Conservation (phyloP, 2,113 vertebrate genomes). For the Tragelaphus scriptus region DNA sequence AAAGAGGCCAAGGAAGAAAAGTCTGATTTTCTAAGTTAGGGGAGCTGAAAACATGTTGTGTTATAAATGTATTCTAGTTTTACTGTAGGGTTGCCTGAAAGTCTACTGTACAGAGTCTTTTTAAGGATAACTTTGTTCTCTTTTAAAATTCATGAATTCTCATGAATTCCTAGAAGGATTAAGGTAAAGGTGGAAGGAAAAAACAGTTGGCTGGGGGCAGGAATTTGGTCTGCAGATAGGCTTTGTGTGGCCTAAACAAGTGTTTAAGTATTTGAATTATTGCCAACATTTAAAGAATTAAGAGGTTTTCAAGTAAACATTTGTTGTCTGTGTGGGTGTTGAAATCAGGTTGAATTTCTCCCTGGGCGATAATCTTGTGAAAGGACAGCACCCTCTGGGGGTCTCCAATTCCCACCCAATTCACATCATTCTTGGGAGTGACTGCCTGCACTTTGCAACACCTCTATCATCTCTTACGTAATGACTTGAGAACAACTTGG, state of each 20-base stretch:
- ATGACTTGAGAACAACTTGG: neutral
- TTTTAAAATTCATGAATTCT: constrained; percentile 40
- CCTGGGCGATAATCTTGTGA: neutral
- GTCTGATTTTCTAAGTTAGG: neutral
- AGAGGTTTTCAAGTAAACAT: constrained; percentile 32
- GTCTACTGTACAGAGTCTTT: neutral
- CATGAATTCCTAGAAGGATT: constrained; percentile 62
- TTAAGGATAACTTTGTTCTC: constrained; percentile 5
- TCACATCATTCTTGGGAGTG: neutral
- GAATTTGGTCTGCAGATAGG: neutral
- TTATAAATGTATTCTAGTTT: neutral
- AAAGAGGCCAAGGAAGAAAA: neutral
- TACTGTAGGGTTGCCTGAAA: neutral
- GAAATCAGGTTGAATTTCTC: neutral
- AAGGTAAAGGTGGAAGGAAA: neutral
- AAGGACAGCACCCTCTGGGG: neutral
- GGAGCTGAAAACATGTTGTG: neutral
- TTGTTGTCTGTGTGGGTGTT: neutral
- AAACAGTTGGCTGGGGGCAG: neutral
- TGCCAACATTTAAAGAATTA: constrained; percentile 25
- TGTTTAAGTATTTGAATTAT: constrained; percentile 46
- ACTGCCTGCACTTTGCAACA: neutral
- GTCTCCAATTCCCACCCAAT: neutral
- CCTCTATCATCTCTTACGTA: neutral
- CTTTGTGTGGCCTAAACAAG: constrained; percentile 40